Conservation (phyloP, 2,888 invertebrate genomes). For the Hemicrepidius hirtus region DNA sequence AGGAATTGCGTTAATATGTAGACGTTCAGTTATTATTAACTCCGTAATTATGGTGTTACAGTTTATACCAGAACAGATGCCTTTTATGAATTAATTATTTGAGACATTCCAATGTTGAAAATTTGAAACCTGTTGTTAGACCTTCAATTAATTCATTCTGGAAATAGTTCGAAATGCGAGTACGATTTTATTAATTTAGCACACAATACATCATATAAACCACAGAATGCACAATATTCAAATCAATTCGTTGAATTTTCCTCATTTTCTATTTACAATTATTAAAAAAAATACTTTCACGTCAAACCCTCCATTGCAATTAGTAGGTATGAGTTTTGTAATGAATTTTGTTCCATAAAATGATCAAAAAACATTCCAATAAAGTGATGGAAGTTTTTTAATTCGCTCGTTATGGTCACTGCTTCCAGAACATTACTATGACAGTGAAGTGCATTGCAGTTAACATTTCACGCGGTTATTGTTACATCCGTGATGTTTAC, state of each 20-base stretch:
- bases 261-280: too few species aligned
- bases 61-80: conserved; percentile 28
- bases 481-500: conserved; percentile 61
- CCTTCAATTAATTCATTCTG: conserved; percentile 6
- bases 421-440: background rate
- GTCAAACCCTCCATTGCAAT: too few species aligned
- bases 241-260: too few species aligned
- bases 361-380: too few species aligned
- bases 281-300: too few species aligned
- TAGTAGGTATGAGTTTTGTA: too few species aligned
- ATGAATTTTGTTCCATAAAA: too few species aligned
- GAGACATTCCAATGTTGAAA: conserved; percentile 3
- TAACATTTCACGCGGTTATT: conserved; percentile 59
- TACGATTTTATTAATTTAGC: too few species aligned
- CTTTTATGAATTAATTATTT: conserved; percentile 34
- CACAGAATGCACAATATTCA: too few species aligned
- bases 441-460: conserved; percentile 25
- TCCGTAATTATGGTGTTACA: conserved; percentile 28
- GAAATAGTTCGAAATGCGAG: background rate
- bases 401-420: background rate
- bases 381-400: background rate
- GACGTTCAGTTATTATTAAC: conserved; percentile 31
- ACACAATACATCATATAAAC: too few species aligned
- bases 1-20: conserved; percentile 32
- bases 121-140: conserved; percentile 39